Evolutionary conservation across 2,797 vertebrate species (phyloP).

Genomic region (Champsocephalus esox): DNA sequence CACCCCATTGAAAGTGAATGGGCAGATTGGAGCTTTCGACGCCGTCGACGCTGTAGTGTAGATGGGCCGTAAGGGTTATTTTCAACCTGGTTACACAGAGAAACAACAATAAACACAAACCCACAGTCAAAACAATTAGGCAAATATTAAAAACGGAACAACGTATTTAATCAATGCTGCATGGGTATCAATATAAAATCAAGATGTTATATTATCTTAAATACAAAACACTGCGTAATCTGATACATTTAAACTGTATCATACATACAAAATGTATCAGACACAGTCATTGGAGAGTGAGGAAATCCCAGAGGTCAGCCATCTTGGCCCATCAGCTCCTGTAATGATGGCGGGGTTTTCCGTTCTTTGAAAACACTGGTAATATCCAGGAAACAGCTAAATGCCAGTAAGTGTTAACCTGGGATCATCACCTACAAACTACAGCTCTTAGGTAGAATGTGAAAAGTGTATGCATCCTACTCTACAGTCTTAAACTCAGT

Average conservation of each 20-base stretch:
- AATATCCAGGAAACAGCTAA: background rate
- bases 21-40: no score
- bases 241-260: background rate
- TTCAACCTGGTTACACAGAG: background rate
- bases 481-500: no score
- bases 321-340: background rate
- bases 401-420: slow-evolving; percentile 12
- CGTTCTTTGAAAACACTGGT: slow-evolving; percentile 15
- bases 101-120: background rate
- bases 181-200: no score
- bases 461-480: no score
- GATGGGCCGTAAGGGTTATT: no score
- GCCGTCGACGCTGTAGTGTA: no score
- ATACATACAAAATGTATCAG: background rate
- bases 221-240: background rate
- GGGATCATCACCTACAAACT: no score
- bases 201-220: background rate
- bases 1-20: no score
- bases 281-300: background rate
- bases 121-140: no score
- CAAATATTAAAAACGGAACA: background rate
- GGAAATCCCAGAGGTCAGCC: slow-evolving; percentile 32
- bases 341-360: background rate
- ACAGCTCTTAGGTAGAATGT: no score
- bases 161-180: background rate